Percentiles rank a stretch among this genome's conserved stretches.
Evolutionary conservation across 2,888 invertebrate genomes (phyloP).

Genomic region (Drosophila nr. perissopoda): DNA sequence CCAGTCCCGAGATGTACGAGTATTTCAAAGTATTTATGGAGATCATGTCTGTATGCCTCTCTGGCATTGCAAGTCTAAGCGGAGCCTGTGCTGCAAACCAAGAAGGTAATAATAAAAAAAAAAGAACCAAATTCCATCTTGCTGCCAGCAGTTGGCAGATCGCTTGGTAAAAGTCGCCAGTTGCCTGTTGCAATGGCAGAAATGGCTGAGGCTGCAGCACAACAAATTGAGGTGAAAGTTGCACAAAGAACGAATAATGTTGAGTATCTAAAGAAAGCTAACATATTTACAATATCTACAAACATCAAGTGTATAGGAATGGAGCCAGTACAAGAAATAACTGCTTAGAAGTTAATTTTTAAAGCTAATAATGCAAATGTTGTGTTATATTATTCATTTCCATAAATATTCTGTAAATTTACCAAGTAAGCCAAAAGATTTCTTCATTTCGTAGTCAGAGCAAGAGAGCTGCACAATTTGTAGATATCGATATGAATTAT

Average conservation of each 20-base stretch:
- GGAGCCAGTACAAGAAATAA: not conserved
- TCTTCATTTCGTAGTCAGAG: not conserved
- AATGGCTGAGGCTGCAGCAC: conserved; percentile 4
- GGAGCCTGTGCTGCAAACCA: conserved; percentile 48
- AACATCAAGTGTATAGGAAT: not conserved
- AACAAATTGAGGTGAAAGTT: conserved; percentile 31
- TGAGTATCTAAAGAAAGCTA: not conserved
- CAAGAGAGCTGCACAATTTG: conserved; percentile 26
- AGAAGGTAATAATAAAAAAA: conserved; percentile 51
- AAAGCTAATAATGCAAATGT: not conserved
- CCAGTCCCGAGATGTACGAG: conserved; percentile 26
- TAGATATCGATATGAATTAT: conserved; percentile 63
- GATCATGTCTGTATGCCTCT: conserved; percentile 74
- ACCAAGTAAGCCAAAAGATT: not conserved
- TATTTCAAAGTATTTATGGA: conserved; percentile 55
- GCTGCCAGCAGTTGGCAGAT: conserved; percentile 23
- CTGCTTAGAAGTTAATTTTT: not conserved
- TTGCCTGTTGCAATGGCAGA: not conserved
- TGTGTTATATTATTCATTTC: not conserved
- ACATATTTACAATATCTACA: not conserved
- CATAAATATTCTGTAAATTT: not conserved
- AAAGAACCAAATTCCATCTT: conserved; percentile 17
- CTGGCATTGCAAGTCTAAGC: conserved; percentile 69
- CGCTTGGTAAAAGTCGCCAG: conserved; percentile 9
- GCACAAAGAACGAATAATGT: not conserved